Evolutionary conservation across 53 echinoderm and acorn worm genomes (phyloP).

Genomic region (Temnopleurus reevesii): DNA sequence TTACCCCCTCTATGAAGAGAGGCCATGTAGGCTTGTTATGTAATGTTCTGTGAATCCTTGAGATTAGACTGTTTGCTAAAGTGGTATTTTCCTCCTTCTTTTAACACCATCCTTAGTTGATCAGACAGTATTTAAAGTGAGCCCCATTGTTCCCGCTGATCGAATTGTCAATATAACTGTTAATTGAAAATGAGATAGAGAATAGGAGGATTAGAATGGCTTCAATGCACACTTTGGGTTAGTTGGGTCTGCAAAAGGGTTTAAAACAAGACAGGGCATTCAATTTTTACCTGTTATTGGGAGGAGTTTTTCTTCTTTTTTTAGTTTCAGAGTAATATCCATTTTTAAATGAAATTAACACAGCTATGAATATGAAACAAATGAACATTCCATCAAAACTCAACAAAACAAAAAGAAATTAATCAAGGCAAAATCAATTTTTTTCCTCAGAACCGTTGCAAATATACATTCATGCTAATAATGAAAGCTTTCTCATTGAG

Average conservation of each 20-base stretch:
- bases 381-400: too few species aligned
- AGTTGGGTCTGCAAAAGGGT: background rate
- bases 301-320: too few species aligned
- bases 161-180: constrained; percentile 52
- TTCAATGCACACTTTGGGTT: background rate
- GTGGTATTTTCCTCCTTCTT: constrained; percentile 49
- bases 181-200: constrained; percentile 41
- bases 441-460: too few species aligned
- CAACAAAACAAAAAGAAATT: too few species aligned
- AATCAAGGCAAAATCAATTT: too few species aligned
- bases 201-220: background rate
- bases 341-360: too few species aligned
- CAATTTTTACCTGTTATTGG: background rate
- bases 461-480: too few species aligned
- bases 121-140: constrained; percentile 24
- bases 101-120: constrained; percentile 38
- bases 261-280: background rate
- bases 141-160: constrained; percentile 24
- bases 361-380: too few species aligned
- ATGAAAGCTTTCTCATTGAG: too few species aligned
- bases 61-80: constrained; percentile 57
- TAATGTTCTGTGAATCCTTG: constrained; percentile 35
- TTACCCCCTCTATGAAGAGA: constrained; percentile 27
- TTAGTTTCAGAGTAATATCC: too few species aligned
- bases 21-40: constrained; percentile 34